Evolutionary conservation across 2,888 invertebrate genomes (phyloP).

Genomic region (Pegoplata infirma): DNA sequence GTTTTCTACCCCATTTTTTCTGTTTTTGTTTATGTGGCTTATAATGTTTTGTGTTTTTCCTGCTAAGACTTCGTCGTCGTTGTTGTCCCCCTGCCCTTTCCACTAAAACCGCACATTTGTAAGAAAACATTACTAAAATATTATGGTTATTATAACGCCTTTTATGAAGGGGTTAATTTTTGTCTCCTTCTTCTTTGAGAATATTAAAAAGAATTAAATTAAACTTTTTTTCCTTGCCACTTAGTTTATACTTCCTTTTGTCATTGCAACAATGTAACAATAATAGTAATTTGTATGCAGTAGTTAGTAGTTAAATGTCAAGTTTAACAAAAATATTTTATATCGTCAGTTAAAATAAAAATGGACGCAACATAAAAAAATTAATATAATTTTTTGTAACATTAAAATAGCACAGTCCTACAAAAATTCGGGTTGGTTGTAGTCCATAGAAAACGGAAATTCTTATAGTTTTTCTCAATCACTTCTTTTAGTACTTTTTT

Average conservation of each 20-base stretch:
- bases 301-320: slow-evolving; percentile 6
- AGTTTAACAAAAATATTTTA: not conserved
- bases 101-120: slow-evolving; percentile 29
- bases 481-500: too few relatives aligned
- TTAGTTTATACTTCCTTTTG: slow-evolving; percentile 57
- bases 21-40: not conserved
- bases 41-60: not conserved
- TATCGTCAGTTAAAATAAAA: too few relatives aligned
- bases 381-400: too few relatives aligned
- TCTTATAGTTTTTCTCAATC: too few relatives aligned
- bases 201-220: slow-evolving; percentile 39
- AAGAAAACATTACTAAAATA: slow-evolving; percentile 54
- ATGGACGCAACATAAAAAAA: too few relatives aligned
- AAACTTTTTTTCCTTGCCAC: slow-evolving; percentile 47
- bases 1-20: slow-evolving; percentile 36
- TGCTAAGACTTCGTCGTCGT: too few relatives aligned
- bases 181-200: slow-evolving; percentile 25
- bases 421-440: too few relatives aligned
- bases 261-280: slow-evolving; percentile 33
- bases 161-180: slow-evolving; percentile 49
- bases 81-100: not conserved
- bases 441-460: too few relatives aligned
- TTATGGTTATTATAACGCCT: slow-evolving; percentile 60
- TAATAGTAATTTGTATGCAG: slow-evolving; percentile 33
- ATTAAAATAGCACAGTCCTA: too few relatives aligned